Evolutionary conservation across 1,140 invertebrate genomes (phyloP).

Genomic region (Eumeta japonica): DNA sequence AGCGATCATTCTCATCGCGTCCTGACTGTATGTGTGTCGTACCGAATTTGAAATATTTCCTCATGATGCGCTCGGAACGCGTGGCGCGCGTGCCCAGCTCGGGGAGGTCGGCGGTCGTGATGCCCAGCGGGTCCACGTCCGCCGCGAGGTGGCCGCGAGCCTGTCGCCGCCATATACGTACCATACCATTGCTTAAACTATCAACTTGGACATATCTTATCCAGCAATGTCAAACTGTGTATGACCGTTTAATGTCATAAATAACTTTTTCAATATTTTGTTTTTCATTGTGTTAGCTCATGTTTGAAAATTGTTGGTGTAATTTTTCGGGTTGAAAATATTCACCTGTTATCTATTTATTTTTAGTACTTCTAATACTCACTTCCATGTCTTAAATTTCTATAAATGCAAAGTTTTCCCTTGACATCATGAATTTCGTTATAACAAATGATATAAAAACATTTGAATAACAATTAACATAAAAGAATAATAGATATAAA

Average conservation of each 20-base stretch:
- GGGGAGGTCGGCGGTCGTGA: conserved; percentile 59
- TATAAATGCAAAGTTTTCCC: too few species aligned
- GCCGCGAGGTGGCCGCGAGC: conserved; percentile 94
- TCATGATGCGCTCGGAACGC: conserved; percentile 54
- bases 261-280: too few species aligned
- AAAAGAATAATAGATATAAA: too few species aligned
- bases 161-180: conserved; percentile 59
- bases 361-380: too few species aligned
- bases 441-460: too few species aligned
- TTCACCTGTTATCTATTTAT: too few species aligned
- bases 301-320: too few species aligned
- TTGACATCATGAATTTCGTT: too few species aligned
- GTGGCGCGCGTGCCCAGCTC: conserved; percentile 49
- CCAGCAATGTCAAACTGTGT: not conserved
- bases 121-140: conserved; percentile 90
- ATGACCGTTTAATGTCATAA: not conserved
- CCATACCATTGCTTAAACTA: not conserved
- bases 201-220: conserved; percentile 1
- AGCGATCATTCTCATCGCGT: not conserved
- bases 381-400: too few species aligned
- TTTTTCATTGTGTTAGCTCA: too few species aligned
- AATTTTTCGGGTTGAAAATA: too few species aligned
- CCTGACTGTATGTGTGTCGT: conserved; percentile 25
- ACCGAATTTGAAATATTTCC: conserved; percentile 60
- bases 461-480: too few species aligned